Conservation (phyloP, 2,113 vertebrate species). For the Barnardius zonarius region DNA sequence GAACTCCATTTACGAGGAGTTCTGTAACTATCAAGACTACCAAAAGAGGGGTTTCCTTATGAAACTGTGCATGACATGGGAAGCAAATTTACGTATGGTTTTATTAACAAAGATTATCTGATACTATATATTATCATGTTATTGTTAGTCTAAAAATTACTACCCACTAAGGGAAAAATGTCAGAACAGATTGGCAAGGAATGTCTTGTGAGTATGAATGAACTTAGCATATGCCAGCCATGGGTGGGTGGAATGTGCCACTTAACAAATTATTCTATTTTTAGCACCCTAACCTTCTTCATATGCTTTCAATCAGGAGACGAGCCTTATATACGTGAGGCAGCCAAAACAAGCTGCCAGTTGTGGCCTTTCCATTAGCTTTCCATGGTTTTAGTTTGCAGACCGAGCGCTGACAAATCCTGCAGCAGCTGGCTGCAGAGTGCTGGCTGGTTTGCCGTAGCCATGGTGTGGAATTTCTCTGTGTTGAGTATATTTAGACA, state of each 20-base stretch:
- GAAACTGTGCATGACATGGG: background rate
- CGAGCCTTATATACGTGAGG: background rate
- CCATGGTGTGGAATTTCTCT: slow-evolving; percentile 76
- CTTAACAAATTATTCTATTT: slow-evolving; percentile 58
- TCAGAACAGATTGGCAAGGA: background rate
- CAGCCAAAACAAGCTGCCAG: slow-evolving; percentile 10
- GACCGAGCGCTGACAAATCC: background rate
- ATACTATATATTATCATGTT: background rate
- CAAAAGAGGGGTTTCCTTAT: background rate
- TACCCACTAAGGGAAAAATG: background rate
- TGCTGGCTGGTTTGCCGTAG: slow-evolving; percentile 33
- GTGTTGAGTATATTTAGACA: slow-evolving; percentile 71
- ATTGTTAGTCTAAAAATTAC: background rate
- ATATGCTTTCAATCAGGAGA: slow-evolving; percentile 24
- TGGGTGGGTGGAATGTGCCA: slow-evolving; percentile 18
- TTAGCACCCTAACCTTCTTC: slow-evolving; percentile 31
- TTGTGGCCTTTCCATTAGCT: slow-evolving; percentile 38
- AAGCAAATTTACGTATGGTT: background rate
- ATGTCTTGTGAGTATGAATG: slow-evolving; percentile 28
- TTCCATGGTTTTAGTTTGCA: slow-evolving; percentile 9
- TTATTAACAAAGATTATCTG: slow-evolving; percentile 3
- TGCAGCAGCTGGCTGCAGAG: slow-evolving; percentile 30
- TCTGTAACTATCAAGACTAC: background rate
- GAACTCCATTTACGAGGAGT: background rate
- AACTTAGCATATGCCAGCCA: slow-evolving; percentile 46